A percentile compares a stretch with the other conserved stretches of the same genome.
phyloP scores from a whole-genome alignment of 2,888 invertebrate genomes.

The Geotrupes spiniger region DNA sequence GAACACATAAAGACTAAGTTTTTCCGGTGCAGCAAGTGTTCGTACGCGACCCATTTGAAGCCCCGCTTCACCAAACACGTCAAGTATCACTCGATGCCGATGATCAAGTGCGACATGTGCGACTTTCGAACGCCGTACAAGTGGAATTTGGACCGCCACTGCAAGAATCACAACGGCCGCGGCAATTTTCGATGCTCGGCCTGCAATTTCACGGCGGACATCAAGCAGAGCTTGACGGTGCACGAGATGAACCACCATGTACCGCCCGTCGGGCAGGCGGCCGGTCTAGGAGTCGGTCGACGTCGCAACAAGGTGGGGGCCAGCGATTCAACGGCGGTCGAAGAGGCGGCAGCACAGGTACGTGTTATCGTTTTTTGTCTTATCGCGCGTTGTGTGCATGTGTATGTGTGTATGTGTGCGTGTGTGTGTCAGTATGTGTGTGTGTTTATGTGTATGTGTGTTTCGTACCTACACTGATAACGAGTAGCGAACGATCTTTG shows the following conservation, averaged over 20 bases:
- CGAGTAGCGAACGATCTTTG: slow-evolving; percentile 25
- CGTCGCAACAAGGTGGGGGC: slow-evolving; percentile 75
- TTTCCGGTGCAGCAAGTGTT: slow-evolving; percentile 87
- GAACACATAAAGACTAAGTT: slow-evolving; percentile 74
- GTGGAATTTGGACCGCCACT: slow-evolving; percentile 92
- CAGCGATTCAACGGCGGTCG: slow-evolving; percentile 59
- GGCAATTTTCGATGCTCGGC: slow-evolving; percentile 81
- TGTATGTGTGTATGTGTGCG: slow-evolving; percentile 28
- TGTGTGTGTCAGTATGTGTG: slow-evolving; percentile 24
- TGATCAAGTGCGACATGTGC: slow-evolving; percentile 91
- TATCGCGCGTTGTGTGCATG: slow-evolving; percentile 27
- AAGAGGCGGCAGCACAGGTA: slow-evolving; percentile 39
- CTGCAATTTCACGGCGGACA: slow-evolving; percentile 88
- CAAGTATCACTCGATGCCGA: slow-evolving; percentile 90
- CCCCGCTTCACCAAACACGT: slow-evolving; percentile 90
- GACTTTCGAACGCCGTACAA: slow-evolving; percentile 90
- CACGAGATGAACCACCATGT: slow-evolving; percentile 90
- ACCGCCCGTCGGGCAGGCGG: slow-evolving; percentile 70
- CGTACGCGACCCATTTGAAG: slow-evolving; percentile 87
- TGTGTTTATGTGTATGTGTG: slow-evolving; percentile 5
- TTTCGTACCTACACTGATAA: not conserved
- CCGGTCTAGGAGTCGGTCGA: slow-evolving; percentile 54
- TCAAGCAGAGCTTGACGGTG: slow-evolving; percentile 86
- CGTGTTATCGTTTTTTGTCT: slow-evolving; percentile 8
- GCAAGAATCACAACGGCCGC: slow-evolving; percentile 84